Conservation (phyloP, 2,888 invertebrate species). For the Drosophila trichaetosa region DNA sequence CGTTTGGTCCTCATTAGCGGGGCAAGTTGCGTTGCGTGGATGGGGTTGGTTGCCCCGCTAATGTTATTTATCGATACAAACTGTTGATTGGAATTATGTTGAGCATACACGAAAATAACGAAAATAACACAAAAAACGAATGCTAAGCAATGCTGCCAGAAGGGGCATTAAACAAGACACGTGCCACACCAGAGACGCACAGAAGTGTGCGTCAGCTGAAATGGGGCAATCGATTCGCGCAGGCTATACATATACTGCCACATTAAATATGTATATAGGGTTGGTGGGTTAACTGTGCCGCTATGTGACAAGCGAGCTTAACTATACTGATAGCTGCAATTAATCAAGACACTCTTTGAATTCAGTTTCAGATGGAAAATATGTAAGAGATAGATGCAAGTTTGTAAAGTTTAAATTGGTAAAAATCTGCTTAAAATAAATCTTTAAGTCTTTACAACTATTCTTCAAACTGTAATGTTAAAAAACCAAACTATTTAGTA, state of each 20-base stretch:
- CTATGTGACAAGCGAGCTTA: background rate
- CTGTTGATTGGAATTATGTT: conserved; percentile 71
- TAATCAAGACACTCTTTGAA: background rate
- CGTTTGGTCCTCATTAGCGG: conserved; percentile 55
- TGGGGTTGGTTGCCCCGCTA: conserved; percentile 17
- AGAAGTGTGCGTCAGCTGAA: conserved; percentile 32
- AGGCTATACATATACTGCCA: conserved; percentile 3
- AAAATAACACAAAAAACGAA: conserved; percentile 30
- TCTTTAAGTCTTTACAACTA: too few relatives aligned
- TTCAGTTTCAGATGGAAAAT: background rate
- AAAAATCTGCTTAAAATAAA: too few relatives aligned
- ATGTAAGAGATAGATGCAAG: background rate
- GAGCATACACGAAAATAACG: conserved; percentile 26
- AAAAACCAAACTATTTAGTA: background rate
- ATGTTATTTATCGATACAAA: conserved; percentile 66
- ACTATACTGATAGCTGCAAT: background rate
- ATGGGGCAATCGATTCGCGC: conserved; percentile 17
- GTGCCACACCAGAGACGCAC: conserved; percentile 39
- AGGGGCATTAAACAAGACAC: conserved; percentile 37
- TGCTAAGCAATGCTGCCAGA: conserved; percentile 32
- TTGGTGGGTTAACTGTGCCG: background rate
- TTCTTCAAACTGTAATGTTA: too few relatives aligned
- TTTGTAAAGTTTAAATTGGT: background rate
- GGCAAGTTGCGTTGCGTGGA: background rate
- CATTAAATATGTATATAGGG: background rate